These are phyloP conservation scores for Exocentrus adspersus DNA, from an alignment of 2,888 invertebrate species.

Conservation along the genomic window DNA sequence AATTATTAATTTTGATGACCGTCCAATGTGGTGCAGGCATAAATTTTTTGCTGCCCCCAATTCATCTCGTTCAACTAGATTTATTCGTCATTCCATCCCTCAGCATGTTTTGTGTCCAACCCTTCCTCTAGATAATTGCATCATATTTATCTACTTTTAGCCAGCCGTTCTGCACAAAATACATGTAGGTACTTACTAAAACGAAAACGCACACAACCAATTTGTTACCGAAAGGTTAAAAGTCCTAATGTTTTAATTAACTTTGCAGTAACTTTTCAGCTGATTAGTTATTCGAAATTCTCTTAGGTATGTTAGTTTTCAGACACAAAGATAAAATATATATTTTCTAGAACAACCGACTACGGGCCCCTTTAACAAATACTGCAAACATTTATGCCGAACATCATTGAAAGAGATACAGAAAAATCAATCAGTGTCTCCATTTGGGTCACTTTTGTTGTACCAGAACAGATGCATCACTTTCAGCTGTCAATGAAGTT, in stretches of 20 bases:
- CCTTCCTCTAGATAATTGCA: slow-evolving; percentile 11
- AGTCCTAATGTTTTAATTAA: too few species aligned
- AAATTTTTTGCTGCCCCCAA: slow-evolving; percentile 42
- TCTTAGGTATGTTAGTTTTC: not conserved
- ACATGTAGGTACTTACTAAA: not conserved
- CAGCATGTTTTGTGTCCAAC: slow-evolving; percentile 13
- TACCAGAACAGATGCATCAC: slow-evolving; percentile 59
- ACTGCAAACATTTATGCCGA: slow-evolving; percentile 29
- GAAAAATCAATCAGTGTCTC: slow-evolving; percentile 58
- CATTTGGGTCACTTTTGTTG: slow-evolving; percentile 58
- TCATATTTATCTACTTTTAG: slow-evolving; percentile 9
- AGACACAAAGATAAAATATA: not conserved
- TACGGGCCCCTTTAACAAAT: slow-evolving; percentile 6
- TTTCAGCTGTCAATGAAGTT: slow-evolving; percentile 59
- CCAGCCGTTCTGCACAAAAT: not conserved
- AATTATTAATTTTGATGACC: slow-evolving; percentile 50
- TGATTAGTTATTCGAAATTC: too few species aligned
- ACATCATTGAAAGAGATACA: slow-evolving; percentile 41
- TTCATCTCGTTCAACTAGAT: slow-evolving; percentile 42
- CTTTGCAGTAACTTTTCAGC: too few species aligned
- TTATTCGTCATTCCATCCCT: slow-evolving; percentile 30
- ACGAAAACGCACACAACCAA: too few species aligned
- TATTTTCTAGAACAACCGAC: slow-evolving; percentile 9
- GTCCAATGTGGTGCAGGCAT: slow-evolving; percentile 44
- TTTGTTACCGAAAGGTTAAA: too few species aligned